Percentiles rank a stretch among this genome's conserved stretches.
phyloP scores from a whole-genome alignment of 2,797 vertebrate species.

The Platalea minor region DNA sequence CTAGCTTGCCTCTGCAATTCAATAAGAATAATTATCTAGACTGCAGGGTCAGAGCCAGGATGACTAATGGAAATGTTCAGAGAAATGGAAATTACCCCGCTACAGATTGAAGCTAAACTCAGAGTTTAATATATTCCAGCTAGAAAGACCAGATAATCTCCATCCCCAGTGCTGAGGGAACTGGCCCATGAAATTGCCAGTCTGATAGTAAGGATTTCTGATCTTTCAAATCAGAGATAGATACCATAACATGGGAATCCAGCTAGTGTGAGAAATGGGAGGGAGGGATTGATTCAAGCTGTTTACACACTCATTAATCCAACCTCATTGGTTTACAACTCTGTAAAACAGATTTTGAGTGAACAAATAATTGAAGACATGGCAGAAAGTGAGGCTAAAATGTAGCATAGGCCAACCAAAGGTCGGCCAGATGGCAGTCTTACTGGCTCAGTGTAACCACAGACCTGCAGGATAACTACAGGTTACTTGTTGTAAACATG shows the following conservation, averaged over 20 bases:
- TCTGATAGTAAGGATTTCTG: conserved; percentile 26
- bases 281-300: neutral
- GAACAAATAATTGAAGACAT: neutral
- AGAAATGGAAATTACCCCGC: conserved; percentile 54
- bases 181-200: conserved; percentile 59
- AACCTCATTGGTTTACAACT: neutral
- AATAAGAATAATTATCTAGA: conserved; percentile 55
- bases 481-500: neutral
- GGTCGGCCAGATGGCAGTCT: neutral
- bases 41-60: conserved; percentile 60
- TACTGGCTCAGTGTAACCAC: neutral
- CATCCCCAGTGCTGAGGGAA: conserved; percentile 7
- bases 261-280: neutral
- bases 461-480: neutral
- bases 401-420: neutral
- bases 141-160: conserved; percentile 51
- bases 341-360: neutral
- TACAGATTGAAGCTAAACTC: conserved; percentile 39
- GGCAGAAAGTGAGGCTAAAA: neutral
- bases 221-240: conserved; percentile 22
- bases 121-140: conserved; percentile 32
- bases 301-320: neutral
- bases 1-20: conserved; percentile 14
- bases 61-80: conserved; percentile 64
- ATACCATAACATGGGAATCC: neutral